Percentiles rank a stretch among this genome's conserved stretches.
Evolutionary conservation across 1,140 invertebrate genomes (phyloP).

Genomic region (Halesus radiatus): DNA sequence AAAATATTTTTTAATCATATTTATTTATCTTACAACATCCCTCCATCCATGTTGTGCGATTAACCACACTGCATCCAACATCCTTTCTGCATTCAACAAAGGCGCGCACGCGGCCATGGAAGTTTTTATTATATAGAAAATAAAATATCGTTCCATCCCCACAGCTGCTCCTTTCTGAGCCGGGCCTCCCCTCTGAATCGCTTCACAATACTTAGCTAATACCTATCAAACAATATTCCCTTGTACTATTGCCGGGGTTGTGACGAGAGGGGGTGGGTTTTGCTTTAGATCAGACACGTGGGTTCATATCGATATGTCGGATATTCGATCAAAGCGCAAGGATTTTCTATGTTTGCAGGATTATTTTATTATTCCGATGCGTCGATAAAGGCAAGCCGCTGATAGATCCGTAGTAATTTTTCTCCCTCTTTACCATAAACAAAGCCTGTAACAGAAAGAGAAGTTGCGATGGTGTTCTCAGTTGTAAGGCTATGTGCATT

Average conservation of each 20-base stretch:
- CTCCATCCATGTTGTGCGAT: not conserved
- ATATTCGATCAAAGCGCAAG: not conserved
- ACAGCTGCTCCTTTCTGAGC: constrained; percentile 52
- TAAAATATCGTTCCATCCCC: not conserved
- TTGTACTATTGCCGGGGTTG: constrained; percentile 48
- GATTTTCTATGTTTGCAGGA: constrained; percentile 4
- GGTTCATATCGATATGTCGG: constrained; percentile 40
- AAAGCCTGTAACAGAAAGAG: too few relatives aligned
- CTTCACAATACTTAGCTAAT: constrained; percentile 37
- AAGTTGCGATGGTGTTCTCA: too few relatives aligned
- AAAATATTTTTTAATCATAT: too few relatives aligned
- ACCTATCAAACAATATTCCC: constrained; percentile 53
- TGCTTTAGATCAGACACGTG: constrained; percentile 37
- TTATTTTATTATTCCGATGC: not conserved
- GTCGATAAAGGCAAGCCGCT: too few relatives aligned
- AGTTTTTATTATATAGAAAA: constrained; percentile 44
- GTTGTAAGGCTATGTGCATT: too few relatives aligned
- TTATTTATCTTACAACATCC: not conserved
- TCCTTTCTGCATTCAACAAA: constrained; percentile 13
- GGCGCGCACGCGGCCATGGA: constrained; percentile 31
- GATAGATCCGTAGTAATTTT: too few relatives aligned
- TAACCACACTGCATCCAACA: not conserved
- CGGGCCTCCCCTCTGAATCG: constrained; percentile 37
- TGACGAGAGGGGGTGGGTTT: constrained; percentile 1
- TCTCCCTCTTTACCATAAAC: too few relatives aligned